Evolutionary conservation across 2,888 invertebrate genomes (phyloP), one percentile per base, ranked within the genome.

Genomic region (Lobophora halterata): DNA sequence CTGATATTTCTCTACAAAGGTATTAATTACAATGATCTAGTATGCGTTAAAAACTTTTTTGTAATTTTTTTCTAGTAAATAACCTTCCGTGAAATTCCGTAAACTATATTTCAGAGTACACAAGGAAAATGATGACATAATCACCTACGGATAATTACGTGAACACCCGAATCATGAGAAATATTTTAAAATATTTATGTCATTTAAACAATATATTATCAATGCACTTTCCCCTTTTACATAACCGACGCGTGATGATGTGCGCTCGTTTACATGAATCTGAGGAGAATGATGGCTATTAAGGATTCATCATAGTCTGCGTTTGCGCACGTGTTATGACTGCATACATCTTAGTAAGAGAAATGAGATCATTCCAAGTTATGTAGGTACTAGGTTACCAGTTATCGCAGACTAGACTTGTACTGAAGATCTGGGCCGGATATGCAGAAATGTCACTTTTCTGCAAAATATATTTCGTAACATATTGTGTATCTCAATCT

Each of bases 151-250:
- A 34, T 49, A 41, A 44, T 45, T 47, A 35, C 43, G 27, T 35
- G 27, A 40, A 34, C 10, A 32, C 19, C 31, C 21, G 28, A 49
- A 45, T 39, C 49, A 43, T 49, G 48, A 34, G 43, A 49, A 30
- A 35, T 36, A 29, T 43, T 47, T n/a, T 29, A 14, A 43, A 43
- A 46, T 40, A 52, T 52, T 36, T 33, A 52, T 48, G 53, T 54
- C 46, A 47, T 55, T 50, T 46, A 52, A 19, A 60, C 49, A 49
- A 53, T 42, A 56, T 55, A 60, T 64, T 64, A 71, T 71, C 65
- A 69, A 75, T 75, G 72, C 71, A 68, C 85, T 86, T 85, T 86
- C 83, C 66, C 73, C 63, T 52, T n/a, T 81, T 75, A 80, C 67
- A 76, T 62, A 82, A 83, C 54, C 42, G 47, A 50, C 63, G 71